Evolutionary conservation across 2,888 invertebrate species (phyloP), one percentile per base, ranked within the genome.

Genomic region (Tachina grossa): DNA sequence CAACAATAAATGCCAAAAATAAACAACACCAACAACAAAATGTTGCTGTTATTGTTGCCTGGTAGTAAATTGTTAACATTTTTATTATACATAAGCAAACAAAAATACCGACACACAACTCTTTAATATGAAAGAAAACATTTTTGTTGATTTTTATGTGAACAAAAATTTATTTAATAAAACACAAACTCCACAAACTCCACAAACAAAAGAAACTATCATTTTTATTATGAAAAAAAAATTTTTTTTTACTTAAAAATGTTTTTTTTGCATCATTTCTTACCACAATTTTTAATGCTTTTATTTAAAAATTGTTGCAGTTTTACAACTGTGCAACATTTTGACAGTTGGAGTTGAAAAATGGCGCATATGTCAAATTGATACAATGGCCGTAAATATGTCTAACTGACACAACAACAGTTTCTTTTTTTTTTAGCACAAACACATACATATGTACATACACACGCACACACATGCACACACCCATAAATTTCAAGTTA

Each of bases 331-430:
- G 72, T 81, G 83, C 86, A 88, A 87, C 85, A 79, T 88, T 88
- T 87, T 87, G 88, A 88, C 88, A 88, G 85, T 83, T 77, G 49
- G 61, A 63, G 78, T 71, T 87, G 88, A 88, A 88, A 88, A 87
- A 88, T 88, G 87, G 88, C 87, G 87, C 86, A 88, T 87, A 81
- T 86, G 88, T 88, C 87, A 88, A 86, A 86, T 75, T 83, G 83
- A 85, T 81, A 87, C 87, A 87, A 87, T 83, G 75, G 81, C 80
- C 86, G 80, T 81, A 81, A 86, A 84, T 59, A 83, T 80, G 80
- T 80, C 86, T 77, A 77, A 83, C 80, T 83, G 84, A 84, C 86
- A 81, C 74, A 75, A 80, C 45, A 79, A 16, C 69, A 65, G 31
- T 53, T 69, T 9, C 9, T 19, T 41, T 59, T 31, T 41, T 49